These are phyloP conservation scores for Notamacropus eugenii DNA, from an alignment of 2,797 vertebrate species.

Conservation along the genomic window DNA sequence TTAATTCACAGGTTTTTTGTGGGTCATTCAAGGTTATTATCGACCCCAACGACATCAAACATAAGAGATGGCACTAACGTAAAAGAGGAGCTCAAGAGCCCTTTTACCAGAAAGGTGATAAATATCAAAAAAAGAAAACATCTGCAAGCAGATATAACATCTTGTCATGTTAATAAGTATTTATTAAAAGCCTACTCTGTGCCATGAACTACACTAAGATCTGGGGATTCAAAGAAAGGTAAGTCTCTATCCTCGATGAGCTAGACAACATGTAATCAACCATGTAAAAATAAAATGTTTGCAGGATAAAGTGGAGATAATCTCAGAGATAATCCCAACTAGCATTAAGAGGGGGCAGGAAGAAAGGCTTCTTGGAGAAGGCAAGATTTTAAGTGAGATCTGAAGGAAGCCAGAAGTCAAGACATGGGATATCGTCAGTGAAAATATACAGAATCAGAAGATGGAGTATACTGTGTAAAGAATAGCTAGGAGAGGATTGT, in stretches of 20 bases:
- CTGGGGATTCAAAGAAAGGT: not conserved
- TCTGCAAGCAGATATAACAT: not conserved
- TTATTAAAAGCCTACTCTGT: not conserved
- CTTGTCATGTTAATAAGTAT: not conserved
- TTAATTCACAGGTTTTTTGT: constrained; percentile 69
- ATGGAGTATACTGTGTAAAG: not conserved
- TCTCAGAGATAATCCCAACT: not conserved
- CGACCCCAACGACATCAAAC: constrained; percentile 55
- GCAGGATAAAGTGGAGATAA: not conserved
- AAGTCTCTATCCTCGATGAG: not conserved
- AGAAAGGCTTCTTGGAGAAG: not conserved
- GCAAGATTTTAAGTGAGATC: not conserved
- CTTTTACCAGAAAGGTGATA: constrained; percentile 53
- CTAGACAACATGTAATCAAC: not conserved
- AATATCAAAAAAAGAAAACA: constrained; percentile 26
- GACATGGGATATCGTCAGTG: not conserved
- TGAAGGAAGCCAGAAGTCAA: not conserved
- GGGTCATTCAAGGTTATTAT: constrained; percentile 64
- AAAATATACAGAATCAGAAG: not conserved
- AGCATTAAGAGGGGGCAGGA: too few species aligned
- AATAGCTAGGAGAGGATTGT: not conserved
- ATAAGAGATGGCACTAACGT: constrained; percentile 44
- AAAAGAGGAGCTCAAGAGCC: constrained; percentile 50
- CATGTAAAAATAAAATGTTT: not conserved
- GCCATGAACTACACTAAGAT: not conserved